Percentiles rank a stretch among this genome's conserved stretches.
Evolutionary conservation across 1,140 invertebrate genomes (phyloP).

Genomic region (Caenorhabditis latens): DNA sequence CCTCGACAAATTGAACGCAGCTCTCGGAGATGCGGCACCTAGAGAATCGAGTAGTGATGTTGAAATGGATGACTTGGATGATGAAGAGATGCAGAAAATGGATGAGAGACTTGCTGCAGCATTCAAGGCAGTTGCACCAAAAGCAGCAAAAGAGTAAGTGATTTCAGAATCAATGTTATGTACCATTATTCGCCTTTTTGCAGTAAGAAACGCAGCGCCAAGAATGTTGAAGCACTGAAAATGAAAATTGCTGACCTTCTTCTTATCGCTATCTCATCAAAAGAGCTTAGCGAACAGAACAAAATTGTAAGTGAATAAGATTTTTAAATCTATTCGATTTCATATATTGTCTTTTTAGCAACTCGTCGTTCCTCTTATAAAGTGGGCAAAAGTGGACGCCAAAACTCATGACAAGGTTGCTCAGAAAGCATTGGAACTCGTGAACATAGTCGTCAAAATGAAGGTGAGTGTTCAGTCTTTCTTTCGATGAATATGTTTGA

Average conservation of each 20-base stretch:
- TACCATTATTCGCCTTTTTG: not conserved
- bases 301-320: not conserved
- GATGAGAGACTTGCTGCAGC: slow-evolving; percentile 29
- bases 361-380: slow-evolving; percentile 2
- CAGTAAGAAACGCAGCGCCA: slow-evolving; percentile 12
- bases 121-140: slow-evolving; percentile 28
- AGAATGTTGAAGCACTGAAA: slow-evolving; percentile 38
- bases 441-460: slow-evolving; percentile 27
- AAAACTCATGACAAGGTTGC: slow-evolving; percentile 48
- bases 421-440: slow-evolving; percentile 32
- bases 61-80: slow-evolving; percentile 44
- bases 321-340: too few species aligned
- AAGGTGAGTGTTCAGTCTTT: not conserved
- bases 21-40: slow-evolving; percentile 36
- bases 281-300: slow-evolving; percentile 2
- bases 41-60: slow-evolving; percentile 30
- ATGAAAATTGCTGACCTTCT: slow-evolving; percentile 44
- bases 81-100: slow-evolving; percentile 40
- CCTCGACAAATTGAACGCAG: slow-evolving; percentile 38
- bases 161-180: not conserved
- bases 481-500: not conserved
- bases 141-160: slow-evolving; percentile 6
- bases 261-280: slow-evolving; percentile 31
- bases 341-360: not conserved
- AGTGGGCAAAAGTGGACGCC: slow-evolving; percentile 39